Percentiles rank a stretch among this genome's conserved stretches.
phyloP scores from a whole-genome alignment of 1,140 invertebrate genomes.

The Drosophila kanapiae region DNA sequence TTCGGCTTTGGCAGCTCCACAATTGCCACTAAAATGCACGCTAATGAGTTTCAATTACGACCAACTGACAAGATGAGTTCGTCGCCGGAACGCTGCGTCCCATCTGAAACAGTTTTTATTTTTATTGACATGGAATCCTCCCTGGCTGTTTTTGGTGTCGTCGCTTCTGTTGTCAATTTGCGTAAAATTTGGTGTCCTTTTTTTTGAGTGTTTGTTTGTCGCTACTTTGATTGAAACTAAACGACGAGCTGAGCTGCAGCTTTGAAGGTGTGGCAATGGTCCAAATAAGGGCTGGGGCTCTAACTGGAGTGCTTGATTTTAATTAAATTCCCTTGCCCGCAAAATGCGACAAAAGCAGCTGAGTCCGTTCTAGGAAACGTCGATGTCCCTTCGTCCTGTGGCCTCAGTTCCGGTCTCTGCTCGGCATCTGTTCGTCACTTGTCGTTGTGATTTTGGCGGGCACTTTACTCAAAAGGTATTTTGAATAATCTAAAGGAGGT shows the following conservation, averaged over 20 bases:
- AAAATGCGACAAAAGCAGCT: conserved; percentile 71
- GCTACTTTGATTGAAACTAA: conserved; percentile 84
- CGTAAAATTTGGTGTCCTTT: conserved; percentile 59
- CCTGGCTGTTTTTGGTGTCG: conserved; percentile 33
- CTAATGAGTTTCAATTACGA: conserved; percentile 84
- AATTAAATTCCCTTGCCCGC: conserved; percentile 80
- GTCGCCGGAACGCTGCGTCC: conserved; percentile 7
- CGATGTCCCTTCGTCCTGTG: conserved; percentile 26
- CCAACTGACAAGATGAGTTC: conserved; percentile 43
- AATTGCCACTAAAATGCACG: conserved; percentile 82
- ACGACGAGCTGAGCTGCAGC: conserved; percentile 52
- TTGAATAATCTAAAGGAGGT: too few species aligned
- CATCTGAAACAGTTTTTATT: conserved; percentile 58
- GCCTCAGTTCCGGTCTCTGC: neutral
- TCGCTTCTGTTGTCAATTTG: conserved; percentile 79
- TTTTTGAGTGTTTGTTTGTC: conserved; percentile 52
- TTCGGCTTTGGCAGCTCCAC: conserved; percentile 31
- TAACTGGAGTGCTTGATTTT: conserved; percentile 62
- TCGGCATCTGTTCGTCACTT: conserved; percentile 55
- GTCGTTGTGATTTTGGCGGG: conserved; percentile 44
- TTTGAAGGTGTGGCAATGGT: conserved; percentile 14
- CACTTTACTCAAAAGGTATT: neutral
- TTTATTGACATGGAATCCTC: conserved; percentile 62
- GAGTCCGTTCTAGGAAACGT: conserved; percentile 43
- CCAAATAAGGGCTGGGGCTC: neutral